Percentiles rank a stretch among this genome's conserved stretches.
Conservation (phyloP, 2,888 invertebrate genomes). For the Galerucella calmariensis region DNA sequence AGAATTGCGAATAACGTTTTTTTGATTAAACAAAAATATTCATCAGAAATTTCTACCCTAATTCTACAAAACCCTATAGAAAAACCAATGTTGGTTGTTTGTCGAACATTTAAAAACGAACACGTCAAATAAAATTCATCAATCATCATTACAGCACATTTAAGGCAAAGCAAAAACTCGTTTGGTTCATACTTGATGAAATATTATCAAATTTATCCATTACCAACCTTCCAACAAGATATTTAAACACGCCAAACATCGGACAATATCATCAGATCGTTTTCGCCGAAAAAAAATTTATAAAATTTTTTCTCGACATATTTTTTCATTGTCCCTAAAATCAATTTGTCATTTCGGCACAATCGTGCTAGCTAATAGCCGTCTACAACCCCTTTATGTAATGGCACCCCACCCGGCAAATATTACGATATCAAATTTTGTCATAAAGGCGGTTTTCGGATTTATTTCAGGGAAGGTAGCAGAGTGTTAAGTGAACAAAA, state of each 20-base stretch:
- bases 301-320: constrained; percentile 5
- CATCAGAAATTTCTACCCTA: too few relatives aligned
- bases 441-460: constrained; percentile 1
- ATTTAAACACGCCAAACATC: background rate
- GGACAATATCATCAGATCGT: background rate
- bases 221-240: too few relatives aligned
- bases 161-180: background rate
- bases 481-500: too few relatives aligned
- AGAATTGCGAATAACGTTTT: too few relatives aligned
- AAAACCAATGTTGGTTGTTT: too few relatives aligned
- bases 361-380: constrained; percentile 18
- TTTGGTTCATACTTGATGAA: too few relatives aligned
- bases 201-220: too few relatives aligned
- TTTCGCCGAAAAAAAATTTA: background rate
- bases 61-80: too few relatives aligned
- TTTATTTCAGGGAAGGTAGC: background rate
- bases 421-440: constrained; percentile 15
- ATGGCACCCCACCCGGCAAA: background rate
- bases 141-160: background rate
- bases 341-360: constrained; percentile 30
- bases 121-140: background rate
- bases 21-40: too few relatives aligned
- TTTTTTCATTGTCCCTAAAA: constrained; percentile 24
- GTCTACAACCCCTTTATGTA: constrained; percentile 15
- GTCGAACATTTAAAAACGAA: too few relatives aligned